These are phyloP conservation scores for Pocillopora meandrina DNA, from an alignment of 92 coral and sea anemone species.

Conservation along the genomic window DNA sequence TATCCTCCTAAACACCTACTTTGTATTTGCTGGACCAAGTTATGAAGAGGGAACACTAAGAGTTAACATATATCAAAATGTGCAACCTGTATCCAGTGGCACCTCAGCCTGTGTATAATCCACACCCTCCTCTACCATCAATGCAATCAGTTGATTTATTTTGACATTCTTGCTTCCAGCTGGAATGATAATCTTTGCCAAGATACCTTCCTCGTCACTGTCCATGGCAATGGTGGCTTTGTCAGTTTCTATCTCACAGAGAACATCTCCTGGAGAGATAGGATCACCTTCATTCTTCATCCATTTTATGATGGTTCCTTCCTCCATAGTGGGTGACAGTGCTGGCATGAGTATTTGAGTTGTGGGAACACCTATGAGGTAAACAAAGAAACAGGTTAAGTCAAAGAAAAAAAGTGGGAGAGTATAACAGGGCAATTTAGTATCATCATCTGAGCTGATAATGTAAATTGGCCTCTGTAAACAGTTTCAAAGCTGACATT, in stretches of 20 bases:
- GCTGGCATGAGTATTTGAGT: constrained; percentile 91
- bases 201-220: constrained; percentile 82
- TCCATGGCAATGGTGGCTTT: constrained; percentile 88
- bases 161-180: constrained; percentile 75
- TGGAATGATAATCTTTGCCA: constrained; percentile 82
- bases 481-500: too few relatives aligned
- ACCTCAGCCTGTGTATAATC: constrained; percentile 76
- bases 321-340: constrained; percentile 90
- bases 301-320: constrained; percentile 86
- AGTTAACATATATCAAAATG: not conserved
- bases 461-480: too few relatives aligned
- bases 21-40: too few relatives aligned
- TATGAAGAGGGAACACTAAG: not conserved
- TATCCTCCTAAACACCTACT: too few relatives aligned
- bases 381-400: not conserved
- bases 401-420: too few relatives aligned
- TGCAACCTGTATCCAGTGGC: constrained; percentile 40
- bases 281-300: constrained; percentile 80
- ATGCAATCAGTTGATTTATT: constrained; percentile 73
- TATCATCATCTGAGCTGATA: too few relatives aligned
- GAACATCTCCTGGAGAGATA: constrained; percentile 76
- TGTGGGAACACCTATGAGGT: constrained; percentile 50
- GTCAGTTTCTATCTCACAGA: constrained; percentile 92
- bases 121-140: constrained; percentile 82
- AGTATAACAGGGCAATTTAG: too few relatives aligned